phyloP scores from a whole-genome alignment of 2,797 vertebrate genomes.

The Hipposideros larvatus region DNA sequence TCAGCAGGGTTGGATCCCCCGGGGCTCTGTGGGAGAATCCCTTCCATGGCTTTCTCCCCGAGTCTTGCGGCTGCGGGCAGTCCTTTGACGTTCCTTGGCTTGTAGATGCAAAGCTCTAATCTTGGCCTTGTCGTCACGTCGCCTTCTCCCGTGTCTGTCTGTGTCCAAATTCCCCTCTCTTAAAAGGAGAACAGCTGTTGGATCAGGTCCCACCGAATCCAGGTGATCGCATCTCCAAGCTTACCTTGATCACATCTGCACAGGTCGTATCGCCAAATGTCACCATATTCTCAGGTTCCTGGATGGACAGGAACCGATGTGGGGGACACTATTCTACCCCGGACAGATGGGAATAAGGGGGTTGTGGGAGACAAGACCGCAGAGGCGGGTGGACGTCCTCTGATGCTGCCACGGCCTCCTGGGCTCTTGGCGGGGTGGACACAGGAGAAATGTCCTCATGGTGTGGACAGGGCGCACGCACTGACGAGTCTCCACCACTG shows the following conservation, averaged over 20 bases:
- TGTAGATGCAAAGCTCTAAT: fast-evolving
- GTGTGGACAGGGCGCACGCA: fast-evolving
- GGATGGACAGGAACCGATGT: neutral
- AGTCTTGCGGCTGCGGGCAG: fast-evolving
- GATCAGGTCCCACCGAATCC: neutral
- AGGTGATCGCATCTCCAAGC: fast-evolving
- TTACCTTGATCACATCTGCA: fast-evolving
- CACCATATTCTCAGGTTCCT: too few relatives aligned
- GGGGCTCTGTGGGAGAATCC: fast-evolving
- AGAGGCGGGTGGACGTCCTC: neutral
- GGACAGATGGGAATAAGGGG: fast-evolving
- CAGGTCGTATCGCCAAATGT: neutral
- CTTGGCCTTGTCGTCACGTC: fast-evolving
- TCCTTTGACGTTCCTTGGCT: neutral
- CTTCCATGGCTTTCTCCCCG: fast-evolving
- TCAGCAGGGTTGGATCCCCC: fast-evolving
- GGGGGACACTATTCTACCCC: too few relatives aligned
- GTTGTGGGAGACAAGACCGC: fast-evolving
- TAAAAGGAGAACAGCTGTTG: fast-evolving
- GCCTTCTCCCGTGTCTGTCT: fast-evolving
- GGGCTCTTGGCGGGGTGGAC: neutral
- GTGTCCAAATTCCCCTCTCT: neutral
- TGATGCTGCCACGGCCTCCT: fast-evolving
- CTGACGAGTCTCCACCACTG: fast-evolving
- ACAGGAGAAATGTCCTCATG: fast-evolving